Conservation (phyloP, 2,797 vertebrate species). For the Thamnophis elegans region DNA sequence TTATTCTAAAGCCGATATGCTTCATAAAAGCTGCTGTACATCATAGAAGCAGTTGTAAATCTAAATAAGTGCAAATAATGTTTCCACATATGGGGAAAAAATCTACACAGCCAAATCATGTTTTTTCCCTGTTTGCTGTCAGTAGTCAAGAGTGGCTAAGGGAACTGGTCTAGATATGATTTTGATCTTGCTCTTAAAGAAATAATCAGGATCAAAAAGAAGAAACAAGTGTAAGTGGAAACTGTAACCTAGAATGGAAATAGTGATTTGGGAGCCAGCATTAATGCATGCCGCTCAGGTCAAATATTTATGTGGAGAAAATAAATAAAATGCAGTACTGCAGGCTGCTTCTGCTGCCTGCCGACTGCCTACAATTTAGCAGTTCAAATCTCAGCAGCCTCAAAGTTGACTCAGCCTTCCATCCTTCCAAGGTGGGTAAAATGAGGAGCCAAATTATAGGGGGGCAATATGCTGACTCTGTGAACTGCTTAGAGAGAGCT, state of each 20-base stretch:
- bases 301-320: not conserved
- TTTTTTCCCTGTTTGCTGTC: not conserved
- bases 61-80: not conserved
- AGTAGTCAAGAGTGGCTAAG: not conserved
- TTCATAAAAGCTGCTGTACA: not conserved
- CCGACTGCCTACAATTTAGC: too few species aligned
- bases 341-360: not conserved
- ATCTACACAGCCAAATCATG: not conserved
- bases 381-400: too few species aligned
- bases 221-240: not conserved
- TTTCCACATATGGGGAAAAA: not conserved
- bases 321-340: not conserved
- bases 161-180: not conserved
- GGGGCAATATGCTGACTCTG: too few species aligned
- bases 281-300: not conserved
- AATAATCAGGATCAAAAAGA: not conserved
- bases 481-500: too few species aligned
- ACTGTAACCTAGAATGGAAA: not conserved
- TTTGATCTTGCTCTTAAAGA: not conserved
- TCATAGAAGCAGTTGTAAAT: not conserved
- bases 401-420: too few species aligned
- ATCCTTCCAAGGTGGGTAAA: too few species aligned
- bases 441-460: too few species aligned
- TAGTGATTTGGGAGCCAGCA: too few species aligned
- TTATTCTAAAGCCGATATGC: not conserved